Conservation (phyloP, 1,140 invertebrate genomes). For the Papilio glaucus region DNA sequence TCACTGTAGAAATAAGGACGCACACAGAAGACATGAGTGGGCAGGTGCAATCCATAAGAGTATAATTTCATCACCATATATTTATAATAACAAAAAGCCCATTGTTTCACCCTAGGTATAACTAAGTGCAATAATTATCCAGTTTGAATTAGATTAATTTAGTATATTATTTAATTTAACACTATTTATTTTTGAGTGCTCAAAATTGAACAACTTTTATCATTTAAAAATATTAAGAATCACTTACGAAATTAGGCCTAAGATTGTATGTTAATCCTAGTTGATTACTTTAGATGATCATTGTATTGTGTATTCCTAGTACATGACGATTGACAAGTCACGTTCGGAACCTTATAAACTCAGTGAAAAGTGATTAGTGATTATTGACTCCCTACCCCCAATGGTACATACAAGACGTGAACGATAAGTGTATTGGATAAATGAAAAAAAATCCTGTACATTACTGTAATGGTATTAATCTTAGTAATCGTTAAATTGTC, state of each 20-base stretch:
- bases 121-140: constrained; percentile 40
- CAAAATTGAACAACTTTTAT: constrained; percentile 34
- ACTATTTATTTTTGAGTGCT: constrained; percentile 44
- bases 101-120: not conserved
- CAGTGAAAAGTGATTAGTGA: no score
- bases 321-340: no score
- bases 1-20: not conserved
- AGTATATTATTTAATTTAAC: constrained; percentile 27
- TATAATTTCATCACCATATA: not conserved
- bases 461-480: not conserved
- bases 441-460: not conserved
- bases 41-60: no score
- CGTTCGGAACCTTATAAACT: no score
- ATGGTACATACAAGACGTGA: no score
- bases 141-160: constrained; percentile 36
- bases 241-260: not conserved
- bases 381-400: no score
- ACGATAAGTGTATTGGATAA: not conserved
- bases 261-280: not conserved
- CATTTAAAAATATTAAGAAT: not conserved
- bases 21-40: no score
- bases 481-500: no score
- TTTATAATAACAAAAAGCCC: not conserved
- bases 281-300: not conserved
- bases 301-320: not conserved